A percentile compares a stretch with the other conserved stretches of the same genome.
Conservation (phyloP, 2,797 vertebrate species). For the Paramormyrops hopkinsi region DNA sequence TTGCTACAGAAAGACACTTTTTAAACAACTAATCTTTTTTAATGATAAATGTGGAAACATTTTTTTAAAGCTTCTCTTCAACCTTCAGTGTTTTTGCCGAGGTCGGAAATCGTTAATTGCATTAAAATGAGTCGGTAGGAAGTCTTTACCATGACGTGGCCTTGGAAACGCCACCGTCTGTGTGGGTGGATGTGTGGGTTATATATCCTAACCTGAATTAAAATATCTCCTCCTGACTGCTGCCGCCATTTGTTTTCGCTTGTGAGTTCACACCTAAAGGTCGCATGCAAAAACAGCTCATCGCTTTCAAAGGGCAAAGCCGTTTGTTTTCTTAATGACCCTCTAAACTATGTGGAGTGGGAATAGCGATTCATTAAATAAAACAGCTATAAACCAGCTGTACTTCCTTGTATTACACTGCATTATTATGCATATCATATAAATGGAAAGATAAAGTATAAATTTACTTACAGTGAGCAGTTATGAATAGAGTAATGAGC, state of each 20-base stretch:
- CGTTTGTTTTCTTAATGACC: slow-evolving; percentile 28
- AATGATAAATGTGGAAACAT: background rate
- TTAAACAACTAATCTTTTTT: background rate
- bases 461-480: background rate
- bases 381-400: background rate
- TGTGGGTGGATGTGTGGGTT: background rate
- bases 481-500: background rate
- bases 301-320: slow-evolving; percentile 23
- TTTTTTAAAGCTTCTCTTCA: background rate
- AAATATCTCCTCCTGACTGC: background rate
- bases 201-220: background rate
- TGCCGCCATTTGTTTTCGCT: background rate
- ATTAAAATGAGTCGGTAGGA: background rate
- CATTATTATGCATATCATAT: slow-evolving; percentile 1
- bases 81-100: background rate
- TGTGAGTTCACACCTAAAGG: slow-evolving; percentile 12
- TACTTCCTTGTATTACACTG: background rate
- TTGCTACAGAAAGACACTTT: background rate
- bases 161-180: background rate
- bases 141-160: background rate
- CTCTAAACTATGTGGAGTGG: slow-evolving; percentile 13
- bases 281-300: slow-evolving; percentile 5
- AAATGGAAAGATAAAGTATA: background rate
- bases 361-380: slow-evolving; percentile 13
- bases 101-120: background rate